Evolutionary conservation across 2,888 invertebrate species (phyloP), one percentile per base, ranked within the genome.

Genomic region (Gandaritis pyraliata): DNA sequence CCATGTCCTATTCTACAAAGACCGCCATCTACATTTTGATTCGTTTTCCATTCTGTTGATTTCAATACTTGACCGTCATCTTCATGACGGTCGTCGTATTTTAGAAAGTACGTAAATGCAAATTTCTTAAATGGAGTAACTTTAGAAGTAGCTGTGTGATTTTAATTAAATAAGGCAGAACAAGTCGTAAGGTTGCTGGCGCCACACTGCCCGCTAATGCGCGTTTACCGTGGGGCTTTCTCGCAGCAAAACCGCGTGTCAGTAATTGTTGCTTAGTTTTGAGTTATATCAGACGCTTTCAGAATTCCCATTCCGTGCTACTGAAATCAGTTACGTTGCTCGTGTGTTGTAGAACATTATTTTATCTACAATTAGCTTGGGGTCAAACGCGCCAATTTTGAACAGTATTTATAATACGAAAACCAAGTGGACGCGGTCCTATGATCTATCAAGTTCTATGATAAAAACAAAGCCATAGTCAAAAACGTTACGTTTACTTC

Each of bases 81-180:
- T 8, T 41, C 7, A 16, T 15, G 41, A 45, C 23, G 23, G 12
- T 8, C 18, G 23, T 23, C 45, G 8, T 15, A 15, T 41, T 41
- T 10, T 41, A 8, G 15, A 10, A 41, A 41, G 8, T 1, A 41
- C 16, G 16, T 10, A 23, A 45, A 45, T 18, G 16, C 1, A 15
- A 45, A 45, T 8, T 23, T 11, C 45, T 41, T 1, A 8, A 41
- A 16, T 10, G 8, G 8, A 16, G 41, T 16, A 41, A 12, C 45
- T 12, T 12, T 12, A 18, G 8, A 45, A 39, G 50, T 13, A 18
- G n/a, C 18, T 46, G 46, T 15, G 43, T 30, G 43, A 30, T 16
- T 53, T 18, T 54, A 54, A 46, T 54, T 36, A 54, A 54, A 36
- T 36, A 53, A 43, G 30, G 7, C 30, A n/a, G 30, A 45, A 53